Conservation (phyloP, 1,140 invertebrate genomes). For the Ctenoplectra terminalis region DNA sequence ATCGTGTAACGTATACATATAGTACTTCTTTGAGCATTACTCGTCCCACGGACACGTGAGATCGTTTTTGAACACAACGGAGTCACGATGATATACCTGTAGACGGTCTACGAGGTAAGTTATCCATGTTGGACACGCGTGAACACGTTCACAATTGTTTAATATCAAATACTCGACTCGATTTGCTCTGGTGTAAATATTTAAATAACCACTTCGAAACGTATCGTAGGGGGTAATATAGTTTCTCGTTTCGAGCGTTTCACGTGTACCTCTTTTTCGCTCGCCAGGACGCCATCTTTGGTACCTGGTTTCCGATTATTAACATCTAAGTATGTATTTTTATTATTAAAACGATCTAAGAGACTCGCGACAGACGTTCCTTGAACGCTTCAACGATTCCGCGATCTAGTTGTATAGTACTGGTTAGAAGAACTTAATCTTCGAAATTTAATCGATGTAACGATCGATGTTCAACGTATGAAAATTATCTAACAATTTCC, state of each 20-base stretch:
- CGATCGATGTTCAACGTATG: background rate
- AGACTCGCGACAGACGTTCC: background rate
- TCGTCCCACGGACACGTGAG: conserved; percentile 6
- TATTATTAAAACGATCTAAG: background rate
- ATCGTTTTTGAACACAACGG: background rate
- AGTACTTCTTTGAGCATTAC: conserved; percentile 3
- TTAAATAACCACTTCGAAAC: background rate
- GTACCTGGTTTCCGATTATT: background rate
- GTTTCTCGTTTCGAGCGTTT: background rate
- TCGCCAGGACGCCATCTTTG: background rate
- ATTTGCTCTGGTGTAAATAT: conserved; percentile 16
- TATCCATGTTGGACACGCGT: conserved; percentile 9
- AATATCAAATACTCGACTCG: conserved; percentile 6
- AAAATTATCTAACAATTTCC: background rate
- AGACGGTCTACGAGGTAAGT: conserved; percentile 11
- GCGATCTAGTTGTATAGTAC: background rate
- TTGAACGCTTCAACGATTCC: background rate
- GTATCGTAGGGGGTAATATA: background rate
- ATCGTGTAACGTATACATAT: conserved; percentile 22
- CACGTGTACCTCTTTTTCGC: background rate
- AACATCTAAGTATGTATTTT: background rate
- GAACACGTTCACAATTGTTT: background rate
- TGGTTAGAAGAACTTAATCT: background rate
- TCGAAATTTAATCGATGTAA: background rate
- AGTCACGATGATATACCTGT: conserved; percentile 1